Percentiles rank a stretch among this genome's conserved stretches.
Evolutionary conservation across 2,113 vertebrate genomes (phyloP).

Genomic region (Callocephalon fimbriatum): DNA sequence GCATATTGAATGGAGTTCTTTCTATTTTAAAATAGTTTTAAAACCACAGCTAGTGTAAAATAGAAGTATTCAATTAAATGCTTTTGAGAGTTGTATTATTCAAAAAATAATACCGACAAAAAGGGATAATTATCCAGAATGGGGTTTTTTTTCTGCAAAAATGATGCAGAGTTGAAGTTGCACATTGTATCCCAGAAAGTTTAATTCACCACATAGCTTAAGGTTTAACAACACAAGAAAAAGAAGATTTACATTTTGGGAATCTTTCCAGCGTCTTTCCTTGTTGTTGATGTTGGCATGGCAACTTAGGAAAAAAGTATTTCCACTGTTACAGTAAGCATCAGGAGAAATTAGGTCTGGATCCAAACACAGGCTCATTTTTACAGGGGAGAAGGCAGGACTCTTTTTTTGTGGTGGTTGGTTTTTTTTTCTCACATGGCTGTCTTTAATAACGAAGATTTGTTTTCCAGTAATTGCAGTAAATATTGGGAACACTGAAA

Average conservation of each 20-base stretch:
- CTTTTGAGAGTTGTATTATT: not conserved
- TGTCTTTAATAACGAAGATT: not conserved
- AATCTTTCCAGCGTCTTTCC: not conserved
- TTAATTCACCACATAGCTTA: not conserved
- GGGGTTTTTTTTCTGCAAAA: not conserved
- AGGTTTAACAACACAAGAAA: conserved; percentile 2
- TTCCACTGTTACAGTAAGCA: not conserved
- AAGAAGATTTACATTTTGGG: conserved; percentile 1
- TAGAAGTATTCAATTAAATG: not conserved
- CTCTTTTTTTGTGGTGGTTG: not conserved
- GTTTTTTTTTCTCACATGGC: not conserved
- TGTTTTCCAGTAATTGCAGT: not conserved
- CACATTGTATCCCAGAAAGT: not conserved
- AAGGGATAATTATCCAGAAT: not conserved
- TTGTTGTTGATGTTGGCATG: conserved; percentile 34
- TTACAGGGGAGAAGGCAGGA: not conserved
- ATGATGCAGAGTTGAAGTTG: not conserved
- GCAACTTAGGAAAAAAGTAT: not conserved
- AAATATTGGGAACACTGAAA: not conserved
- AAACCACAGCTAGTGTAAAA: not conserved
- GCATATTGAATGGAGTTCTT: not conserved
- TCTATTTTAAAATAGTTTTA: not conserved
- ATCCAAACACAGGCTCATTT: not conserved
- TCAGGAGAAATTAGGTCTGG: not conserved
- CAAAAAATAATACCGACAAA: not conserved